Base-by-base conservation (phyloP, 2,888 invertebrate genomes). In the Mesochorus sp. region DNA sequence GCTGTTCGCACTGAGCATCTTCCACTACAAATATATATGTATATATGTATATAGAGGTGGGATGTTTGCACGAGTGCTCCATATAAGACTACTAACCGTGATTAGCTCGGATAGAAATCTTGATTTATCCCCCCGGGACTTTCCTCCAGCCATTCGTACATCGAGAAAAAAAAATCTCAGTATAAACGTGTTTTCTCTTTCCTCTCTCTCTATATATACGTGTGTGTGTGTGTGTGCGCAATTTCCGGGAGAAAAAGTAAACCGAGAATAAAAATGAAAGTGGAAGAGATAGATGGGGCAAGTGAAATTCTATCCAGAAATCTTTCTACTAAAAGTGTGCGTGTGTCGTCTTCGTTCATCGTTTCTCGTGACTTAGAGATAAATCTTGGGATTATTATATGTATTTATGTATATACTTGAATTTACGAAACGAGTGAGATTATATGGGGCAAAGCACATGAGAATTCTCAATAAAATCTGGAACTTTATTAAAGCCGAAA, bases 21-120 rank as follows among this genome's bases (percentile, higher is more conserved):
- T n/a, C 17, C 8, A 28, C 14, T 14, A 42, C 57, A 42, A n/a
- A 31, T 3, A 17, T 26, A 28, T 3, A 28, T 10, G 28, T 8
- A 26, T 8, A 34, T 4, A 34, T 37, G n/a, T n/a, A 21, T 55
- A 21, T 42, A 55, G 14, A 39, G 14, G 47, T 6, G 17, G 34
- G 12, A 26, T 19, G 34, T 47, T 17, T 17, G 57, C 39, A 17
- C 28, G 47, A 47, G 21, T 19, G 34, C 34, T 14, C 26, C 8
- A 26, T 19, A 26, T 28, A 71, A 55, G 8, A 49, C 62, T 75
- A 82, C 83, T 78, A 66, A 66, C 64, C 81, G 68, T 82, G 87
- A 87, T 87, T 86, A 85, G 82, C 74, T 68, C 61, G 68, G 86
- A 85, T 87, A 84, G 66, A 76, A 76, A 87, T 86, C 86, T 85